Evolutionary conservation across 2,888 invertebrate genomes (phyloP), one percentile per base, ranked within the genome.

Genomic region (Epinotia brunnichana): DNA sequence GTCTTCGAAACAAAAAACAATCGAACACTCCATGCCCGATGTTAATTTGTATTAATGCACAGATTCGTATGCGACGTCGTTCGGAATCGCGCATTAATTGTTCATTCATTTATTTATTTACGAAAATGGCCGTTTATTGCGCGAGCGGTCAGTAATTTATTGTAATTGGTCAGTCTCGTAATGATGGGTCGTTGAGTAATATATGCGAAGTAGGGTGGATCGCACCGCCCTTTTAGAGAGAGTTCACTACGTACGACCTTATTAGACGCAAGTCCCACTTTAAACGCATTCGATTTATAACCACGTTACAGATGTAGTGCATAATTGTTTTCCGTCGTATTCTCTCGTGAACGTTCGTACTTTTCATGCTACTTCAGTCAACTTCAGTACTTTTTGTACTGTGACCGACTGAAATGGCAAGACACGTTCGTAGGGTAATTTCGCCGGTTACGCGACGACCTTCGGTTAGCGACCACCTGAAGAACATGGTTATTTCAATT

Each of bases 51-150:
- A 85, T 84, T 88, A 91, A 92, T 90, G 83, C 83, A 86, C 83
- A 88, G 89, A 93, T 93, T 92, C 83, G 92, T 92, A 92, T 92
- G 85, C 92, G 76, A 79, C 81, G 81, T 79, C 79, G 82, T 78
- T 80, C 77, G 77, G 78, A 81, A 76, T 77, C 78, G 76, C 78
- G 79, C 88, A 85, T 92, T 91, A 90, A 91, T 91, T 91, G 88
- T 88, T 85, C 85, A 88, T 90, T 89, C 86, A 88, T 88, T 89
- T 88, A 83, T 87, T 89, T 90, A 87, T 87, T 86, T 86, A 85
- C 88, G 84, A 88, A 91, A 90, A 90, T 87, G 90, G 89, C 85
- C 77, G 85, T 85, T 88, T 88, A 89, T 88, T 87, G 79, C 87
- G 62, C 62, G 80, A 81, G 81, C 78, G 80, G 81, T 78, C 79